phyloP scores from a whole-genome alignment of 2,888 invertebrate species.

The Cephus rjabovi region DNA sequence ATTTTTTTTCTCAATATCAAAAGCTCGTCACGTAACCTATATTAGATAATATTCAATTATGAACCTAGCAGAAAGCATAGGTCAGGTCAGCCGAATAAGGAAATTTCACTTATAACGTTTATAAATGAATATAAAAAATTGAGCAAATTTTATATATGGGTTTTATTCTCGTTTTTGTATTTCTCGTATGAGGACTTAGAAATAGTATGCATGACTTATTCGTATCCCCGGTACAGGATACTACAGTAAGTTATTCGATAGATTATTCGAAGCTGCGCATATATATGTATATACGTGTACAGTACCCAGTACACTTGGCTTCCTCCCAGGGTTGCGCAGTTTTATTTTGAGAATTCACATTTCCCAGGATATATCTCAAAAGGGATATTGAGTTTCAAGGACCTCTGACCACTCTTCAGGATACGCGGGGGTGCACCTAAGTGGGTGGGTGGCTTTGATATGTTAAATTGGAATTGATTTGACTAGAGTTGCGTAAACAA shows the following conservation, averaged over 20 bases:
- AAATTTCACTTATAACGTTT: not conserved
- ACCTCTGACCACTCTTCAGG: constrained; percentile 38
- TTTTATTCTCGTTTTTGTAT: not conserved
- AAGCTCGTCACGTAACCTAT: not conserved
- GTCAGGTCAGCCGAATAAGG: not conserved
- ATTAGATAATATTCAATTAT: not conserved
- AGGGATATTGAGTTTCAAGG: constrained; percentile 42
- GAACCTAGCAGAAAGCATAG: not conserved
- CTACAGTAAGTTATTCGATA: not conserved
- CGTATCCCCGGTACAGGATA: not conserved
- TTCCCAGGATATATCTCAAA: constrained; percentile 45
- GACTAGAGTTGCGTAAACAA: constrained; percentile 47
- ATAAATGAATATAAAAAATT: not conserved
- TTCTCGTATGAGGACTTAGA: not conserved
- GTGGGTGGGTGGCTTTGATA: constrained; percentile 55
- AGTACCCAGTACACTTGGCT: not conserved
- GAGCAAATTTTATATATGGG: not conserved
- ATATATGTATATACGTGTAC: too few species aligned
- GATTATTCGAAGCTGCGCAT: not conserved
- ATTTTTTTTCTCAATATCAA: not conserved
- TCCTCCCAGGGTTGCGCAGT: constrained; percentile 1
- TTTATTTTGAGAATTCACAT: constrained; percentile 50
- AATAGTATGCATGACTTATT: not conserved
- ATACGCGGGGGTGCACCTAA: constrained; percentile 34
- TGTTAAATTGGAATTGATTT: constrained; percentile 54